Conservation (phyloP, 2,113 vertebrate genomes). For the Probosciger aterrimus region DNA sequence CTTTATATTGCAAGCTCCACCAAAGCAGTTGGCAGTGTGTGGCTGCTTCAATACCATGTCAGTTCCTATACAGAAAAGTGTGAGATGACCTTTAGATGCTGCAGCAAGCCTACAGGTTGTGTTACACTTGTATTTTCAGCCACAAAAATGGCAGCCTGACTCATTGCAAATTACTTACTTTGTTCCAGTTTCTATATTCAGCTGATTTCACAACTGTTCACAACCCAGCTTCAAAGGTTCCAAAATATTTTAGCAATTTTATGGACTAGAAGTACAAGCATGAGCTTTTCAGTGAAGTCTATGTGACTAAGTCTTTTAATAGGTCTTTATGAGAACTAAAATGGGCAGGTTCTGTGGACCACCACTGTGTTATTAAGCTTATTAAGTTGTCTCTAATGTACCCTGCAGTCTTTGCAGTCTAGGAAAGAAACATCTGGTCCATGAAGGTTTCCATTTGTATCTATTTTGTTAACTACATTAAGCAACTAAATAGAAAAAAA, state of each 20-base stretch:
- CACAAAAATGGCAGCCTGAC: neutral
- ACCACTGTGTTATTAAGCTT: constrained; percentile 37
- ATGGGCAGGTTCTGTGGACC: neutral
- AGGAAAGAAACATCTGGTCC: constrained; percentile 36
- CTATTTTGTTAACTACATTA: constrained; percentile 7
- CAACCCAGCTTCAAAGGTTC: neutral
- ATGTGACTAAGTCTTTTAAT: neutral
- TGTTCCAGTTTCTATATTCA: neutral
- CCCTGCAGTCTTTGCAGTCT: neutral
- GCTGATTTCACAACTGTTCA: neutral
- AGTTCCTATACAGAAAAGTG: neutral
- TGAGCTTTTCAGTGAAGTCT: neutral
- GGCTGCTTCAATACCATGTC: neutral
- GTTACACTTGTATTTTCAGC: neutral
- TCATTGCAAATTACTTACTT: neutral
- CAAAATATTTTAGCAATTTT: neutral
- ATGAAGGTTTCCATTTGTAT: constrained; percentile 25
- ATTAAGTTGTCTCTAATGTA: constrained; percentile 23
- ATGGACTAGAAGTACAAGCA: neutral
- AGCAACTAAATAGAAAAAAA: neutral
- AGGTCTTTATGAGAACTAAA: neutral
- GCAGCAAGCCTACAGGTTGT: neutral
- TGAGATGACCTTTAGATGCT: neutral
- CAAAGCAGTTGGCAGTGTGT: rapidly evolving
- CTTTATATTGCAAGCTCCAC: neutral